phyloP scores from a whole-genome alignment of 2,888 invertebrate species.

The Acanthacorydalis orientalis region DNA sequence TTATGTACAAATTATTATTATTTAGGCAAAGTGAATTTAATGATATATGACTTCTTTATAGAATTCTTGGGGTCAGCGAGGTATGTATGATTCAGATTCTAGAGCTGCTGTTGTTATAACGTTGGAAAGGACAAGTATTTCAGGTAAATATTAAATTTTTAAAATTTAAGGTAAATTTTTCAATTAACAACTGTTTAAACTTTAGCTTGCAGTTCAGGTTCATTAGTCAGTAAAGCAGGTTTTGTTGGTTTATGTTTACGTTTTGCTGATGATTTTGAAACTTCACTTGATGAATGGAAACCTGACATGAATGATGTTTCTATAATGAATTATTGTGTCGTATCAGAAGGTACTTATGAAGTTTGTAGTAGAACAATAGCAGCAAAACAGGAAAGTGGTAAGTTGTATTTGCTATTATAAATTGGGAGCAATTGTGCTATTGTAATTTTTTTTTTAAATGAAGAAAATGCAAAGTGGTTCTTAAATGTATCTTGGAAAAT shows the following conservation, averaged over 20 bases:
- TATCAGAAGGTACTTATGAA: conserved; percentile 98
- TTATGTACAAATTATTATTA: no score
- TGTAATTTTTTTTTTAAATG: conserved; percentile 11
- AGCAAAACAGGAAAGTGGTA: conserved; percentile 60
- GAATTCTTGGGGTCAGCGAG: conserved; percentile 45
- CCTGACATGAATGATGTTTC: conserved; percentile 65
- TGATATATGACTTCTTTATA: conserved; percentile 12
- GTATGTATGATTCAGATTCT: conserved; percentile 56
- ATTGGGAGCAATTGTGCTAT: neutral
- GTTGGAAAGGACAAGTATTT: conserved; percentile 88
- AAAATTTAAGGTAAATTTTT: no score
- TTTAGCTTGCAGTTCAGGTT: conserved; percentile 84
- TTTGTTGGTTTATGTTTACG: conserved; percentile 83
- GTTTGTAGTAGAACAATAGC: conserved; percentile 88
- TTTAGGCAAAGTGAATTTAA: conserved; percentile 1
- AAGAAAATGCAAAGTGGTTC: conserved; percentile 94
- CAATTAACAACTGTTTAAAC: conserved; percentile 4
- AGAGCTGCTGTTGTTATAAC: conserved; percentile 91
- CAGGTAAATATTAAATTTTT: conserved; percentile 18
- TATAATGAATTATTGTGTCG: conserved; percentile 84
- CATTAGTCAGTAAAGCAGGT: conserved; percentile 82
- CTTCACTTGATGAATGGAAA: conserved; percentile 93
- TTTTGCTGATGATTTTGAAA: conserved; percentile 95
- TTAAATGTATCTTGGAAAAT: conserved; percentile 97
- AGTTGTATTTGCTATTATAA: conserved; percentile 8